Evolutionary conservation across 2,888 invertebrate species (phyloP).

Genomic region (Augiades crinisus): DNA sequence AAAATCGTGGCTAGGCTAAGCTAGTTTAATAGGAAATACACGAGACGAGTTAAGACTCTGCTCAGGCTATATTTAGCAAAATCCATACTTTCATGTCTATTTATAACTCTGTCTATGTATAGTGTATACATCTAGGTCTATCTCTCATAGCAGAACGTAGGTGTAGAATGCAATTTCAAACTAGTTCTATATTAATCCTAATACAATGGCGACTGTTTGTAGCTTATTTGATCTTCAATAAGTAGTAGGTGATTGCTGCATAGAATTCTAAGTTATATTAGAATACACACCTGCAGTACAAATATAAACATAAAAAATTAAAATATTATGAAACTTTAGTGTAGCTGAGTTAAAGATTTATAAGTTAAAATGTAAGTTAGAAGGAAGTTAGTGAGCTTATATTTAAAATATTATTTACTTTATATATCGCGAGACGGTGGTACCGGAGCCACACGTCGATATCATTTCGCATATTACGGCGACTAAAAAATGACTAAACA

Average conservation of each 20-base stretch:
- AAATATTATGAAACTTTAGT: too few species aligned
- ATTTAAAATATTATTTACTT: too few species aligned
- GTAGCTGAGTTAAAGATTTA: too few species aligned
- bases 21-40: not conserved
- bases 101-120: not conserved
- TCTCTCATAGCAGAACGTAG: not conserved
- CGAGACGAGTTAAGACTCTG: slow-evolving; percentile 19
- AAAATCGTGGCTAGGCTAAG: too few species aligned
- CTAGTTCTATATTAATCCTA: not conserved
- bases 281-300: too few species aligned
- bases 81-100: not conserved
- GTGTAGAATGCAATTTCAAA: slow-evolving; percentile 6
- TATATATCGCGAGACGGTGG: too few species aligned
- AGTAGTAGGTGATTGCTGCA: too few species aligned
- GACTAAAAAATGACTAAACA: slow-evolving; percentile 51
- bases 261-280: too few species aligned
- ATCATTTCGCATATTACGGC: slow-evolving; percentile 35
- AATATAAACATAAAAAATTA: too few species aligned
- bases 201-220: not conserved
- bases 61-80: not conserved
- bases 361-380: too few species aligned
- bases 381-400: too few species aligned
- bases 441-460: slow-evolving; percentile 8
- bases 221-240: not conserved
- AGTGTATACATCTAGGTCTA: not conserved